Conservation (phyloP, 2,797 vertebrate genomes). For the Oreonectes daqikongensis region DNA sequence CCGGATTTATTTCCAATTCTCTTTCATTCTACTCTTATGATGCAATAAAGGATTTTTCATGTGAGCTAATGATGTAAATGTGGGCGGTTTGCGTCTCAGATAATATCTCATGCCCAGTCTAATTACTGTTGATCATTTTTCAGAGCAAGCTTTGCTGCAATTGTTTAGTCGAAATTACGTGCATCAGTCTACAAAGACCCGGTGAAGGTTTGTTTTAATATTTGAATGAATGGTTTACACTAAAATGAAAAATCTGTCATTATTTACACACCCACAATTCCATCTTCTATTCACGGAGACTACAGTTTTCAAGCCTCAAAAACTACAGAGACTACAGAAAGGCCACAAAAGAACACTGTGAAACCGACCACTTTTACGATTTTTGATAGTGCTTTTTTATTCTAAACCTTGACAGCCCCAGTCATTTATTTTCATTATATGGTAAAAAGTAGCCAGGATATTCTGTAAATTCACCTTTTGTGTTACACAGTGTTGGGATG, state of each 20-base stretch:
- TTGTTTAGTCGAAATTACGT: constrained; percentile 4
- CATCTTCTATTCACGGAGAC: not conserved
- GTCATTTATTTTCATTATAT: not conserved
- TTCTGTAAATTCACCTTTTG: not conserved
- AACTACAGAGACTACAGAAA: too few species aligned
- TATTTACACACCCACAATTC: not conserved
- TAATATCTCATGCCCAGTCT: not conserved
- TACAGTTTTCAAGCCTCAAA: not conserved
- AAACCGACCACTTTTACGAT: not conserved
- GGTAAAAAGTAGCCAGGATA: not conserved
- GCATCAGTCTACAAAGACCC: not conserved
- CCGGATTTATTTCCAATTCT: constrained; percentile 49
- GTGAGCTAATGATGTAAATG: constrained; percentile 25
- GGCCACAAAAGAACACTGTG: not conserved
- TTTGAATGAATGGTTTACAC: not conserved
- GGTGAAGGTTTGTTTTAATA: not conserved
- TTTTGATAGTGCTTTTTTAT: not conserved
- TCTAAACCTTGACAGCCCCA: not conserved
- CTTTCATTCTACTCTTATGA: constrained; percentile 42
- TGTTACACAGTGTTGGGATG: not conserved
- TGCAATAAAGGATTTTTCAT: constrained; percentile 28
- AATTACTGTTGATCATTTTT: constrained; percentile 26
- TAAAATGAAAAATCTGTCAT: not conserved
- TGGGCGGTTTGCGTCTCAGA: not conserved
- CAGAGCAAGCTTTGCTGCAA: constrained; percentile 12